Evolutionary conservation across 2,113 vertebrate species (phyloP).

Genomic region (Coracopsis vasa): DNA sequence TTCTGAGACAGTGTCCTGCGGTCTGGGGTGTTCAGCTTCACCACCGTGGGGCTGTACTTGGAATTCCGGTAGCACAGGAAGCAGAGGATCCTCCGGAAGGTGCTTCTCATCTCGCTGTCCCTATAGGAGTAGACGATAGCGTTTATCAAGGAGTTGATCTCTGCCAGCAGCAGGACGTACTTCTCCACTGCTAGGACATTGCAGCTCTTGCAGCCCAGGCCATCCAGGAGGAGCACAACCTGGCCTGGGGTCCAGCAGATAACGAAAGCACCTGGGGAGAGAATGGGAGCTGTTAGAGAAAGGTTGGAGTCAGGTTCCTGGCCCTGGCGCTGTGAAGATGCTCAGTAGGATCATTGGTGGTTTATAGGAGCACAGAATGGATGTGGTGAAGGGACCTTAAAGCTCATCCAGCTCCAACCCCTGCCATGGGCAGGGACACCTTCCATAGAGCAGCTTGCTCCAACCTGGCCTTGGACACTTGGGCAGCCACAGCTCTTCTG

Average conservation of each 20-base stretch:
- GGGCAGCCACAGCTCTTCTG: neutral
- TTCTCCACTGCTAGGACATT: constrained; percentile 84
- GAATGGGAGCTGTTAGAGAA: neutral
- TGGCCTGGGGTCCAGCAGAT: constrained; percentile 93
- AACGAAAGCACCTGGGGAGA: constrained; percentile 85
- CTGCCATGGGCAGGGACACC: neutral
- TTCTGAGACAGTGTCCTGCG: constrained; percentile 70
- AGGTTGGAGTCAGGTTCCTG: neutral
- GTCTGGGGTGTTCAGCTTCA: constrained; percentile 28
- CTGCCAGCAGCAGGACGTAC: constrained; percentile 87
- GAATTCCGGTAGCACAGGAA: constrained; percentile 67
- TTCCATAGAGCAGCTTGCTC: neutral
- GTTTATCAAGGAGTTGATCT: constrained; percentile 91
- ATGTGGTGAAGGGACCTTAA: neutral
- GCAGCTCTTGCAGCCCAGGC: constrained; percentile 77
- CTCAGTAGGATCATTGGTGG: rapidly evolving
- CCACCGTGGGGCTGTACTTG: neutral
- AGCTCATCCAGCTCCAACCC: neutral
- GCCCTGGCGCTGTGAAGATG: neutral
- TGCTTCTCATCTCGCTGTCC: constrained; percentile 87
- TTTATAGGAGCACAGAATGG: neutral
- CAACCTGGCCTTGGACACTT: neutral
- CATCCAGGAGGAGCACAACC: constrained; percentile 86
- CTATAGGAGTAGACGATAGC: constrained; percentile 89
- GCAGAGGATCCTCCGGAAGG: constrained; percentile 88